phyloP scores from a whole-genome alignment of 2,113 vertebrate genomes.

The Notothenia coriiceps region DNA sequence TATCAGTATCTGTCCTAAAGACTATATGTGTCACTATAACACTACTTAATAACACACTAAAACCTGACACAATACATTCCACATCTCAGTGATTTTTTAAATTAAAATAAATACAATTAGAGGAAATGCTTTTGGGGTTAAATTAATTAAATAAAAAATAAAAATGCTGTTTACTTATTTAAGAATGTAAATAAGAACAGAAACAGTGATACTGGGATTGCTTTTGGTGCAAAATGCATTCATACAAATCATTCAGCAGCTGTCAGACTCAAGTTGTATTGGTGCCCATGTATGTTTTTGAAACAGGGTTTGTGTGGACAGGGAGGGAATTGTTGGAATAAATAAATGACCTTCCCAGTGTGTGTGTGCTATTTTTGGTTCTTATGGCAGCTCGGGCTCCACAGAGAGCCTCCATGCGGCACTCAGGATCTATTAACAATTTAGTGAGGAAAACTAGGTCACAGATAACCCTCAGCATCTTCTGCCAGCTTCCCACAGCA shows the following conservation, averaged over 20 bases:
- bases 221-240: not conserved
- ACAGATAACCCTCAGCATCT: slow-evolving; percentile 40
- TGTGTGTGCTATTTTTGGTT: slow-evolving; percentile 77
- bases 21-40: too few relatives aligned
- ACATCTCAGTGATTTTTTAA: not conserved
- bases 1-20: too few relatives aligned
- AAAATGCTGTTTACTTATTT: not conserved
- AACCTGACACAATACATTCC: too few relatives aligned
- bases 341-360: slow-evolving; percentile 72
- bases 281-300: not conserved
- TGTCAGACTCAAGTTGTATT: not conserved
- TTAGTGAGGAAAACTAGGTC: slow-evolving; percentile 81
- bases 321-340: slow-evolving; percentile 54
- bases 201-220: not conserved
- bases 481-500: slow-evolving; percentile 37
- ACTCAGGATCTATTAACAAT: slow-evolving; percentile 84
- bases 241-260: slow-evolving; percentile 4
- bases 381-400: slow-evolving; percentile 68
- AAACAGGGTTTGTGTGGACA: slow-evolving; percentile 7
- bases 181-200: too few relatives aligned
- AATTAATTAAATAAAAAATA: not conserved
- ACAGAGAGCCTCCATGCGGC: slow-evolving; percentile 73
- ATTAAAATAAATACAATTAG: not conserved
- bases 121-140: not conserved
- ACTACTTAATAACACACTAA: too few relatives aligned